Evolutionary conservation across 1,140 invertebrate species (phyloP).

Genomic region (Saccostrea glomerata): DNA sequence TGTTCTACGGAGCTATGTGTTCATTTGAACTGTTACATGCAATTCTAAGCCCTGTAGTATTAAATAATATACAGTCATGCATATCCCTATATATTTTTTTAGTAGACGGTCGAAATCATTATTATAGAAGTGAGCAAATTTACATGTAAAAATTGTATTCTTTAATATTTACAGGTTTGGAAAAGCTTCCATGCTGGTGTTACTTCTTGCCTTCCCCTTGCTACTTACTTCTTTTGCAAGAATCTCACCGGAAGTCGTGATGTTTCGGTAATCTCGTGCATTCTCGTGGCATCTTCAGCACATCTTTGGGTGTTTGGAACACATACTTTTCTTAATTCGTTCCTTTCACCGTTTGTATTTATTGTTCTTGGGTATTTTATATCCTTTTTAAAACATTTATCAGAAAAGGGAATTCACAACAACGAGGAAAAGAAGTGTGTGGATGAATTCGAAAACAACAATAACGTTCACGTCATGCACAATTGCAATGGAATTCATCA

Average conservation of each 20-base stretch:
- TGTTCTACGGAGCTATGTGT: not conserved
- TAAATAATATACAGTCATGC: no score
- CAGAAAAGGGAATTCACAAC: not conserved
- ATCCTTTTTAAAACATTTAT: not conserved
- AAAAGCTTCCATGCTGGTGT: constrained; percentile 67
- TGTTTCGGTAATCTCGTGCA: constrained; percentile 60
- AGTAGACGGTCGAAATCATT: not conserved
- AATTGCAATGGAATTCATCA: not conserved
- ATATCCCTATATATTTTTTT: not conserved
- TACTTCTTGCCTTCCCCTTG: constrained; percentile 67
- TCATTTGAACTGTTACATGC: no score
- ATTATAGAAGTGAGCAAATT: not conserved
- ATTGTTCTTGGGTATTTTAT: constrained; percentile 44
- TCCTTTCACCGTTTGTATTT: constrained; percentile 70
- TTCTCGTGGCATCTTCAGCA: constrained; percentile 67
- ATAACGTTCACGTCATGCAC: not conserved
- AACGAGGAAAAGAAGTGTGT: not conserved
- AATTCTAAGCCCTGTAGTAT: no score
- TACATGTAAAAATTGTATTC: not conserved
- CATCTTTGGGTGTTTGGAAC: constrained; percentile 70
- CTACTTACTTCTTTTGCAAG: constrained; percentile 60
- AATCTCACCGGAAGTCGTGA: constrained; percentile 62
- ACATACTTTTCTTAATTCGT: constrained; percentile 71
- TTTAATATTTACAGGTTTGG: constrained; percentile 63
- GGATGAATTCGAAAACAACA: not conserved